Conservation (phyloP, 2,113 vertebrate species). For the Xyrauchen texanus region DNA sequence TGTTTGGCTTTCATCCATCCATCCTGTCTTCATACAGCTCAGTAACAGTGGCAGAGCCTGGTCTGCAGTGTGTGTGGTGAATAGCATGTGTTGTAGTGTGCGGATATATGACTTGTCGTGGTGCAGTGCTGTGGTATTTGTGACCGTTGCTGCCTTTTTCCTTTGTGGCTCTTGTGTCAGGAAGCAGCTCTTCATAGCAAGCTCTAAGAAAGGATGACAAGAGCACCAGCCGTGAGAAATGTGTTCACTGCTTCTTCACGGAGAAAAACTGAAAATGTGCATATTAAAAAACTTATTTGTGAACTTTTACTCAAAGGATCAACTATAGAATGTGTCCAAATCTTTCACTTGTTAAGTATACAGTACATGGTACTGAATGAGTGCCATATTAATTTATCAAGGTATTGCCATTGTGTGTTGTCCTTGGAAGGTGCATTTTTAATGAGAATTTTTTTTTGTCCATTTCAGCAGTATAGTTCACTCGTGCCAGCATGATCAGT, state of each 20-base stretch:
- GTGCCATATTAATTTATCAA: too few species aligned
- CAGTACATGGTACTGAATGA: neutral
- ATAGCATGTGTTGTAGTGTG: neutral
- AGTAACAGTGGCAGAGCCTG: neutral
- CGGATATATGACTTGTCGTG: conserved; percentile 46
- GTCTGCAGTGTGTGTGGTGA: neutral
- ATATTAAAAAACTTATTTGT: neutral
- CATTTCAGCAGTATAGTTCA: neutral
- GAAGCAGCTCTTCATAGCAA: conserved; percentile 43
- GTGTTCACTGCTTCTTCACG: conserved; percentile 32
- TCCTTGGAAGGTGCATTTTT: too few species aligned
- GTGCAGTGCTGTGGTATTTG: conserved; percentile 40
- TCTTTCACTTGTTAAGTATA: too few species aligned
- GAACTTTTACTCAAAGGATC: conserved; percentile 12
- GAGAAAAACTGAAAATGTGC: neutral
- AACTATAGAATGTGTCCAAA: neutral
- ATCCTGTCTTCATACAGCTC: conserved; percentile 24
- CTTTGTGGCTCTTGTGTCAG: conserved; percentile 38
- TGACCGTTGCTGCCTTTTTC: conserved; percentile 55
- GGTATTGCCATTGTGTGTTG: too few species aligned
- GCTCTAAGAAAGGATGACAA: conserved; percentile 24
- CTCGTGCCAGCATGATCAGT: neutral
- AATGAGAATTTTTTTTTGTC: neutral
- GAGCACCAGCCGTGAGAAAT: conserved; percentile 44
- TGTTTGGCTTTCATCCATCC: conserved; percentile 34